Evolutionary conservation across 2,888 invertebrate species (phyloP).

Genomic region (Lasioglossum pauxillum): DNA sequence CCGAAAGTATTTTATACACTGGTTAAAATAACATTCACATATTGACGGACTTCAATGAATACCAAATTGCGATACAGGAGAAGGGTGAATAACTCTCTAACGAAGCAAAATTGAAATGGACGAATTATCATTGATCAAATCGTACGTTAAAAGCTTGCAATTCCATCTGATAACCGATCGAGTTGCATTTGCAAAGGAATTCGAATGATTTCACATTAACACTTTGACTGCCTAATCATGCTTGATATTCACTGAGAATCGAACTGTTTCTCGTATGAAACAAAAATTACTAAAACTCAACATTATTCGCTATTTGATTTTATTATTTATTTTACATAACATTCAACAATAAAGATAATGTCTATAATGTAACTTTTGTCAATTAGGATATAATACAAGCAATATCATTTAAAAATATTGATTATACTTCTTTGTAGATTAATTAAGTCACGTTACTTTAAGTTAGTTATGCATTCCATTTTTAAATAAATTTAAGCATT

Average conservation of each 20-base stretch:
- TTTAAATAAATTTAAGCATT: no score
- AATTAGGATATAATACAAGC: no score
- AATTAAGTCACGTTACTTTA: no score
- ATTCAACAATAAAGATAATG: no score
- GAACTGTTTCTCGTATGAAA: background rate
- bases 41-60: constrained; percentile 5
- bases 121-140: constrained; percentile 13
- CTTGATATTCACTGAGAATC: background rate
- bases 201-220: background rate
- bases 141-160: constrained; percentile 29
- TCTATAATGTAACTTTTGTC: no score
- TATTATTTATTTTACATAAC: no score
- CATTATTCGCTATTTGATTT: background rate
- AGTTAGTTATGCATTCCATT: no score
- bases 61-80: constrained; percentile 7
- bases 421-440: no score
- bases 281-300: background rate
- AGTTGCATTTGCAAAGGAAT: background rate
- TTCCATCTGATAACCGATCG: background rate
- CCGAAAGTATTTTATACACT: background rate
- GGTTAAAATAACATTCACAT: background rate
- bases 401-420: no score
- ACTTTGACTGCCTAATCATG: background rate
- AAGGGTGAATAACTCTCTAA: constrained; percentile 25
- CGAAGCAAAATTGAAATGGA: constrained; percentile 14